Evolutionary conservation across 1,140 invertebrate species (phyloP).

Genomic region (Cheumatopsyche charites): DNA sequence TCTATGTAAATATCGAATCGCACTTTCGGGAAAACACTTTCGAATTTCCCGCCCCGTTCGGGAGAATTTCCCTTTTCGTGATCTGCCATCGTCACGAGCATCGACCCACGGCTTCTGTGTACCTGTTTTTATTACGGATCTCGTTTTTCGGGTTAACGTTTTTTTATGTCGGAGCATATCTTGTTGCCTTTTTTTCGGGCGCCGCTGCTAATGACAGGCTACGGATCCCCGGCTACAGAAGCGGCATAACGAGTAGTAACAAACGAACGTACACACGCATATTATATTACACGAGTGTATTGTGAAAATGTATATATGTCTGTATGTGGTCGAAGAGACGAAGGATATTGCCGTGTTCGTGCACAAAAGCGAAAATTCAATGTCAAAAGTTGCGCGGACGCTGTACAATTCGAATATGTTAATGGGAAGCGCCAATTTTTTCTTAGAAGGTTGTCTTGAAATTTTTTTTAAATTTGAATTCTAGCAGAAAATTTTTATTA

Average conservation of each 20-base stretch:
- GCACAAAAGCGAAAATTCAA: too few relatives aligned
- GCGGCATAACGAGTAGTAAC: constrained; percentile 2
- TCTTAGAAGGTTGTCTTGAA: too few relatives aligned
- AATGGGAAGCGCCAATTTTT: too few relatives aligned
- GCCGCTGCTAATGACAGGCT: constrained; percentile 37
- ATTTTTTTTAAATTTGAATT: too few relatives aligned
- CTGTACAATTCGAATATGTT: too few relatives aligned
- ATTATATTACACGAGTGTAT: background rate
- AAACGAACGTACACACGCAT: background rate
- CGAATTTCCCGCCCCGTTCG: too few relatives aligned
- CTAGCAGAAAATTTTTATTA: too few relatives aligned
- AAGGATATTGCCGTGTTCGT: background rate
- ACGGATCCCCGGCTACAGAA: constrained; percentile 29
- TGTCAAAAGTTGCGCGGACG: too few relatives aligned
- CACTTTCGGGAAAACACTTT: too few relatives aligned
- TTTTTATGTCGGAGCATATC: constrained; percentile 25
- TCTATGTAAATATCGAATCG: too few relatives aligned
- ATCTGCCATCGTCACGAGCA: too few relatives aligned
- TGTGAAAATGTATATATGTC: background rate
- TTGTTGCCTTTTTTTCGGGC: constrained; percentile 39
- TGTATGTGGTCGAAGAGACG: constrained; percentile 1
- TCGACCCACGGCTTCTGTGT: constrained; percentile 21
- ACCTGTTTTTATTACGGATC: constrained; percentile 25
- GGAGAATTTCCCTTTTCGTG: too few relatives aligned
- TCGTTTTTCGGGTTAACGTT: constrained; percentile 32